Evolutionary conservation across 2,113 vertebrate genomes (phyloP), one percentile per base, ranked within the genome.

Genomic region (Onychorhynchus coronatus): DNA sequence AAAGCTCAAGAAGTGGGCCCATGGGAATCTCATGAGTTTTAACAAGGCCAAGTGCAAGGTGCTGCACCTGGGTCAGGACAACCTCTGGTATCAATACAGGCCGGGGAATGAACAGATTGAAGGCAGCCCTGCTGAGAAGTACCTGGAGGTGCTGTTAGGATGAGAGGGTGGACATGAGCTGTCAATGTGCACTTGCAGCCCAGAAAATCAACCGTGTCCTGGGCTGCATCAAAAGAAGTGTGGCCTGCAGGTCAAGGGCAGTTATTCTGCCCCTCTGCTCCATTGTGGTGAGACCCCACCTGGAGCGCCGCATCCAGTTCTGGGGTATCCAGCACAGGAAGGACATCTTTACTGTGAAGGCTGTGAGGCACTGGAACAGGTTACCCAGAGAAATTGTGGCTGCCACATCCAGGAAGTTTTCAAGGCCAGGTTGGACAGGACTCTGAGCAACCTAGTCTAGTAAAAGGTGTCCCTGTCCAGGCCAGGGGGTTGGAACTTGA

Each of bases 221-320:
- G 30, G 28, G 35, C 16, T 67, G 15, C 13, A 42, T 21, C 28
- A 27, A 76, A 76, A 31, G 25, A 35, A 76, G 5, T 0, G 0
- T 11, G 25, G 30, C 4, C 35, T 67, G 10, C 12, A 85, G 42
- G 31, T 17, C 2, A 7, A 67, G 25, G 21, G 8, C 25, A 8
- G 8, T 7, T 14, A 50, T 59, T 68, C 11, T 42, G 5, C 3
- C n/a, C 44, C 44, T 19, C 30, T 70, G 9, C 17, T 59, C 28
- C 44, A 9, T 41, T 80, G 17, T 23, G 8, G 2, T 58, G 62
- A 67, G 10, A 76, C 13, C 13, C 5, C 5, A 33, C 12, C 22
- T 74, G 33, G 14, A 46, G 19, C 24, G 8, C 15, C 46, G 14
- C 28, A n/a, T 30, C 37, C 58, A 22, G 27, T 6, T n/a, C 52